These are phyloP conservation scores for Dryoscopus gambensis DNA, from an alignment of 2,113 vertebrate genomes.

Conservation along the genomic window DNA sequence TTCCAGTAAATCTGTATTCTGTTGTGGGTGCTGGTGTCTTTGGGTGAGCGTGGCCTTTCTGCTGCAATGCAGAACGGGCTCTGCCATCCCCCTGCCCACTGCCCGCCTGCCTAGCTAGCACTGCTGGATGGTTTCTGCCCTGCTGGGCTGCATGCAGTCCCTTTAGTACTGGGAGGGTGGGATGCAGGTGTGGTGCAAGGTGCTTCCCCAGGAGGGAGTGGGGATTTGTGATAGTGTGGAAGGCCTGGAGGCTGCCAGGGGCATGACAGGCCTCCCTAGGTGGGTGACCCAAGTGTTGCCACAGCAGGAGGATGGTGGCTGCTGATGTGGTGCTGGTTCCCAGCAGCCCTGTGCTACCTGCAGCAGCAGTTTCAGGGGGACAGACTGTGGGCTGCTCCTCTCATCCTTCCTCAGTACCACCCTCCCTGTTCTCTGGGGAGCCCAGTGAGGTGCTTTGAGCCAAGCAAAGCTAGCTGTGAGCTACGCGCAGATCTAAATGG, in stretches of 20 bases:
- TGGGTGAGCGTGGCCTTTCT: rapidly evolving
- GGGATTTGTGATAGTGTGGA: not conserved
- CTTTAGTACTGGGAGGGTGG: not conserved
- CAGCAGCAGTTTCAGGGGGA: not conserved
- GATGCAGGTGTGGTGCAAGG: not conserved
- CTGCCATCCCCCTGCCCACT: not conserved
- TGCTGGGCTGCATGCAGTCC: not conserved
- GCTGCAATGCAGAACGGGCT: rapidly evolving
- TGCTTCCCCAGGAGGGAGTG: not conserved
- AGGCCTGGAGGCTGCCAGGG: not conserved
- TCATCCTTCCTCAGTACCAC: not conserved
- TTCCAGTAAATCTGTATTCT: not conserved
- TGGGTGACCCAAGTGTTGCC: not conserved
- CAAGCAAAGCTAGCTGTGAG: not conserved
- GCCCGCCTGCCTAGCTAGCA: not conserved
- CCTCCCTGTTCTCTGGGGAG: not conserved
- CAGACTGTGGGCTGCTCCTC: not conserved
- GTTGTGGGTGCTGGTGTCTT: rapidly evolving
- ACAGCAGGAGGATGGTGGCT: not conserved
- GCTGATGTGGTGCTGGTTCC: not conserved
- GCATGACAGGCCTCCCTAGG: rapidly evolving
- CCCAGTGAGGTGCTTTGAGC: not conserved
- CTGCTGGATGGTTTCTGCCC: rapidly evolving
- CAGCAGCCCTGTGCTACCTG: not conserved
- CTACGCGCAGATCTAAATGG: not conserved